Evolutionary conservation across 2,888 invertebrate species (phyloP), one percentile per base, ranked within the genome.

Genomic region (Acleris laterana): DNA sequence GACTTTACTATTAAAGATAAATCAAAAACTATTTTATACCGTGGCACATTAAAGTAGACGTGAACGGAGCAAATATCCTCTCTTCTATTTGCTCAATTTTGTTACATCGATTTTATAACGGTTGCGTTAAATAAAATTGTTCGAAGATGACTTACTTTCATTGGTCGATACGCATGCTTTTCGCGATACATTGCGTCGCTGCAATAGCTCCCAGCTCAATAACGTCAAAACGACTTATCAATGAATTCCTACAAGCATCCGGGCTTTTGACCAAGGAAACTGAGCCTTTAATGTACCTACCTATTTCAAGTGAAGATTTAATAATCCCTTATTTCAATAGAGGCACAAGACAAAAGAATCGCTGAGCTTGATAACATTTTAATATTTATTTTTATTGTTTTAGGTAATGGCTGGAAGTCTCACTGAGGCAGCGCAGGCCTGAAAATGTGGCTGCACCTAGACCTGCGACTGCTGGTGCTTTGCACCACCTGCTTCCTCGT

Each of bases 401-500:
- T 90, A 91, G 91, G 88, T 91, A 89, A 90, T 90, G 89, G 68
- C 80, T 69, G 77, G 76, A 73, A 77, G 78, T 72, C 81, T 74
- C 74, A 73, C 68, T 71, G 75, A 75, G 73, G 68, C 71, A 72
- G 79, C 73, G 74, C 79, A 84, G 89, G 84, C 87, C 84, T 90
- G 80, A 90, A 82, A 74, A 92, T 92, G 92, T 85, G 79, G 84
- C 77, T 90, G 74, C 76, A 78, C 74, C 78, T 91, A 69, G 87
- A 91, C 76, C 82, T 87, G 77, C 85, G 91, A 87, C 89, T 92
- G 63, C 77, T 93, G 63, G 92, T 89, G 80, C 81, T 93, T 70
- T 92, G 88, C 83, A 91, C 90, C 61, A 90, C 90, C 67, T 92
- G 88, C 74, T 75, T 92, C 62, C 81, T 92, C 44, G 84, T 92